A percentile compares a stretch with the other conserved stretches of the same genome.
Evolutionary conservation across 1,140 invertebrate genomes (phyloP).

Genomic region (Phymorhynchus buccinoides): DNA sequence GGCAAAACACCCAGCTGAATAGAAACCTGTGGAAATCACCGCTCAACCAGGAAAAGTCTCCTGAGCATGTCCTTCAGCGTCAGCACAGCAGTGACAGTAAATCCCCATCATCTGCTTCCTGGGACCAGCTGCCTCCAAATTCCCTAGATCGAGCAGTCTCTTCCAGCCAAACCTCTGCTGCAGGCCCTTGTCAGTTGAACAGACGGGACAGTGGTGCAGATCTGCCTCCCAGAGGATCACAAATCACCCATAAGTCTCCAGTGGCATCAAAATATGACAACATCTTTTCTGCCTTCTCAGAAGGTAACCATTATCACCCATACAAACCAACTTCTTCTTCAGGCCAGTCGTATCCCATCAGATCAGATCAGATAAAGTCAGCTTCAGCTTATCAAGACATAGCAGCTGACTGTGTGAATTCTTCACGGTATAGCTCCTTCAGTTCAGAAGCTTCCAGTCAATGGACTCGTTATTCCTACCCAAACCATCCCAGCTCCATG

Average conservation of each 20-base stretch:
- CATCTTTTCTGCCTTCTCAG: neutral
- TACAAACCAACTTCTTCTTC: neutral
- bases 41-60: neutral
- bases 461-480: neutral
- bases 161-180: neutral
- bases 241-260: neutral
- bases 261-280: neutral
- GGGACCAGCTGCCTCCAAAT: neutral
- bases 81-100: neutral
- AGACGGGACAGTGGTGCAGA: neutral
- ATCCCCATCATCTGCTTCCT: neutral
- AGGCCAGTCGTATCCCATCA: neutral
- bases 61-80: neutral
- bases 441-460: neutral
- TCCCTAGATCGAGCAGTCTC: neutral
- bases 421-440: neutral
- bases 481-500: neutral
- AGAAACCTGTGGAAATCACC: neutral
- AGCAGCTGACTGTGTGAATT: no score
- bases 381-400: neutral
- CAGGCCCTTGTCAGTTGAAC: neutral
- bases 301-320: neutral
- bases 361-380: neutral
- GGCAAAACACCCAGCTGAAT: neutral
- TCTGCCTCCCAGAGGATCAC: neutral